A percentile compares a stretch with the other conserved stretches of the same genome.
These are phyloP conservation scores for Pangasius sanitwongsei DNA, from an alignment of 2,797 vertebrate genomes.

Conservation along the genomic window DNA sequence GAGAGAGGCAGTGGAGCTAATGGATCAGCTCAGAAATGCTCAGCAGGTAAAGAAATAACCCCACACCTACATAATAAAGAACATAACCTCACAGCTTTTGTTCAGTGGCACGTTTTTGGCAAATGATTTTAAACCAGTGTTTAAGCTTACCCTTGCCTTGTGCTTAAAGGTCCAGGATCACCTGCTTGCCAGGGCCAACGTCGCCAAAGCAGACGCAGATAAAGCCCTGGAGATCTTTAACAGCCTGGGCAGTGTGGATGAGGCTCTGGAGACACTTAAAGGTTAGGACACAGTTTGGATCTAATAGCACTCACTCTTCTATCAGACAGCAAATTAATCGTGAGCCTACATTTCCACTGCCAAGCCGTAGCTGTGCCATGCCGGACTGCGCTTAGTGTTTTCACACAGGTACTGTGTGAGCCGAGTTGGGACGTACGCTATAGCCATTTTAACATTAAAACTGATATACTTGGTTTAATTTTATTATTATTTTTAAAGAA, in stretches of 20 bases:
- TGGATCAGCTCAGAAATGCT: slow-evolving; percentile 57
- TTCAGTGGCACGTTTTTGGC: neutral
- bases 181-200: slow-evolving; percentile 79
- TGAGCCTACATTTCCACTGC: neutral
- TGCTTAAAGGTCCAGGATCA: slow-evolving; percentile 72
- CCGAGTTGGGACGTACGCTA: neutral
- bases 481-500: too few relatives aligned
- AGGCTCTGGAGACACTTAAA: slow-evolving; percentile 78
- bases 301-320: neutral
- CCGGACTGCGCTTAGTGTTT: too few relatives aligned
- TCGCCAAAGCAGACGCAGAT: slow-evolving; percentile 77
- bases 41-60: slow-evolving; percentile 65
- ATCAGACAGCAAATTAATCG: neutral
- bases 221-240: slow-evolving; percentile 75
- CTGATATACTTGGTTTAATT: too few relatives aligned
- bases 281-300: slow-evolving; percentile 69
- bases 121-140: neutral
- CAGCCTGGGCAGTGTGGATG: slow-evolving; percentile 80
- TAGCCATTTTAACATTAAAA: neutral
- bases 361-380: too few relatives aligned
- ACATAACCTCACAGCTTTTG: neutral
- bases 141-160: neutral
- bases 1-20: slow-evolving; percentile 45
- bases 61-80: neutral
- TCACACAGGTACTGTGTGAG: too few relatives aligned